Percentiles rank a stretch among this genome's conserved stretches.
These are phyloP conservation scores for Gila orcuttii DNA, from an alignment of 2,113 vertebrate genomes.

Conservation along the genomic window DNA sequence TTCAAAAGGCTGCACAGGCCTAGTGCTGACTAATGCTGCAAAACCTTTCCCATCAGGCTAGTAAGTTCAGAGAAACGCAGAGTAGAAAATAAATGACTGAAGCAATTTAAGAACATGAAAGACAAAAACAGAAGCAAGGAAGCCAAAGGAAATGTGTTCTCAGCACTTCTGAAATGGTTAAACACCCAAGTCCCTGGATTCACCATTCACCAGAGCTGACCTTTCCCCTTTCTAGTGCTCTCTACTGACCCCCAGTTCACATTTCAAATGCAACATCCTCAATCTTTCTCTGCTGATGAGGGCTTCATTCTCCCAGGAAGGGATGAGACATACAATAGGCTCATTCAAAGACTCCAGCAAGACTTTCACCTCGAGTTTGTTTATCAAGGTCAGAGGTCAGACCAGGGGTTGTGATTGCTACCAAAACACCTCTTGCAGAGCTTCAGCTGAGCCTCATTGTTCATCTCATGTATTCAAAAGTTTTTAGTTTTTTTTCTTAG, in stretches of 20 bases:
- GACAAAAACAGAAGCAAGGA: not conserved
- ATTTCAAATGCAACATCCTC: slow-evolving; percentile 42
- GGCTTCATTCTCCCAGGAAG: slow-evolving; percentile 36
- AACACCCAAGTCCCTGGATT: slow-evolving; percentile 41
- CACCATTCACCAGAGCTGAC: slow-evolving; percentile 36
- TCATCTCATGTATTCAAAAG: not conserved
- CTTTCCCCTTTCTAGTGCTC: slow-evolving; percentile 34
- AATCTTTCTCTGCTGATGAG: slow-evolving; percentile 22
- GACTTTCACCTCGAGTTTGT: slow-evolving; percentile 1
- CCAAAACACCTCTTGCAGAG: not conserved
- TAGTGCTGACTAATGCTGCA: slow-evolving; percentile 2
- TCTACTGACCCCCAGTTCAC: slow-evolving; percentile 32
- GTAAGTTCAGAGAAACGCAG: not conserved
- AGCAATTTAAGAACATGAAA: not conserved
- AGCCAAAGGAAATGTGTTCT: slow-evolving; percentile 17
- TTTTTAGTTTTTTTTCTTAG: not conserved
- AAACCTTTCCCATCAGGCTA: not conserved
- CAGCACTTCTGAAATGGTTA: slow-evolving; percentile 50
- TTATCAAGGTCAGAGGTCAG: slow-evolving; percentile 15
- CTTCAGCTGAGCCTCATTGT: no score
- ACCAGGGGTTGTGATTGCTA: not conserved
- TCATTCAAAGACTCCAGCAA: slow-evolving; percentile 13
- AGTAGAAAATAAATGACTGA: not conserved
- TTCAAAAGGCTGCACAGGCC: not conserved
- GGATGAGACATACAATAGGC: not conserved